These are phyloP conservation scores for Deilephila elpenor DNA, from an alignment of 2,888 invertebrate genomes.

Conservation along the genomic window DNA sequence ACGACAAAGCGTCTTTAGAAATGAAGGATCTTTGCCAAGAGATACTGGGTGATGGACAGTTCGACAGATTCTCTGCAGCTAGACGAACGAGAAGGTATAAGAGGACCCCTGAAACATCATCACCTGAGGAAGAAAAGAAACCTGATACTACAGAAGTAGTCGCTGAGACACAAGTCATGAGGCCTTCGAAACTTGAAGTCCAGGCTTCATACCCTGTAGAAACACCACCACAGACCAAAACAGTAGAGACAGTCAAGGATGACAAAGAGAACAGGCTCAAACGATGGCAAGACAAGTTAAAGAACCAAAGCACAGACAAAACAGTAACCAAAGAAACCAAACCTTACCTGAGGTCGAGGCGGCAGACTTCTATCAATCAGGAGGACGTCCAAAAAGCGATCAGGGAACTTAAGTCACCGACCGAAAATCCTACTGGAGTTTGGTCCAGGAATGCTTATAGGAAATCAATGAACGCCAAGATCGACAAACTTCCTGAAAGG, in stretches of 20 bases:
- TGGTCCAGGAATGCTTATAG: constrained; percentile 82
- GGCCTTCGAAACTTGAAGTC: constrained; percentile 80
- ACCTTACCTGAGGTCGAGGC: constrained; percentile 82
- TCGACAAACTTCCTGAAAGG: constrained; percentile 65
- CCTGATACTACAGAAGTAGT: constrained; percentile 75
- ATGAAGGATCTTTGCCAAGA: constrained; percentile 81
- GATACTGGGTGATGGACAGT: constrained; percentile 89
- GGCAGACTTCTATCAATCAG: constrained; percentile 88
- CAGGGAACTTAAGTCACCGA: constrained; percentile 86
- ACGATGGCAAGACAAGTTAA: constrained; percentile 89
- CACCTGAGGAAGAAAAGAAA: constrained; percentile 83
- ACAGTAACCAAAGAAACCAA: constrained; percentile 76
- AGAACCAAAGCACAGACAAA: constrained; percentile 81
- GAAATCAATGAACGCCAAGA: constrained; percentile 63
- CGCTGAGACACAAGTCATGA: constrained; percentile 82
- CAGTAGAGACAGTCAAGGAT: constrained; percentile 69
- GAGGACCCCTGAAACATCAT: constrained; percentile 85
- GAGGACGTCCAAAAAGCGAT: constrained; percentile 89
- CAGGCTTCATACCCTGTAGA: constrained; percentile 82
- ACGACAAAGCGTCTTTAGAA: constrained; percentile 67
- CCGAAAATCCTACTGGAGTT: constrained; percentile 85
- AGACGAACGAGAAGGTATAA: constrained; percentile 93
- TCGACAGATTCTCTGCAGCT: constrained; percentile 93
- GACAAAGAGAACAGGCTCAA: constrained; percentile 86
- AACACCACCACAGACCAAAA: constrained; percentile 65